Percentiles rank a stretch among this genome's conserved stretches.
phyloP scores from a whole-genome alignment of 2,888 invertebrate genomes.

The Pristionchus fissidentatus region DNA sequence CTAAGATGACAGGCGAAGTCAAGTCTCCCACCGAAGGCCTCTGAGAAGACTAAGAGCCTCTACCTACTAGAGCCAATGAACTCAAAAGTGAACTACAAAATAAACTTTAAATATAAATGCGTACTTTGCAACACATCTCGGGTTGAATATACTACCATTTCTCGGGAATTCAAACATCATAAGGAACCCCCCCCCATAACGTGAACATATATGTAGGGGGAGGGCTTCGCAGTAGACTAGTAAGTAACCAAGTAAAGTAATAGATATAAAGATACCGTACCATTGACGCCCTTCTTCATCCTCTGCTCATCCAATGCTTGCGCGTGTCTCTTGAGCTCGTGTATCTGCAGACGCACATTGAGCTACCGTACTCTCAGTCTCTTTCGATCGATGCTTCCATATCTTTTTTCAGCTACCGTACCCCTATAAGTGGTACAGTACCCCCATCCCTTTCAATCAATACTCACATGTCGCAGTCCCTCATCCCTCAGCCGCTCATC shows the following conservation, averaged over 20 bases:
- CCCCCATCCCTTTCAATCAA: background rate
- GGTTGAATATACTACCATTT: background rate
- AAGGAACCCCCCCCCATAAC: too few species aligned
- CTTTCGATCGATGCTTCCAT: background rate
- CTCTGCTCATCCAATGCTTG: slow-evolving; percentile 51
- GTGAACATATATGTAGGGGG: too few species aligned
- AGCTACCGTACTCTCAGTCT: background rate
- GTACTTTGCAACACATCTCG: too few species aligned
- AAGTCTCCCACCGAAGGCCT: too few species aligned
- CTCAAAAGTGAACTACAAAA: too few species aligned
- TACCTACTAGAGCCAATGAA: too few species aligned
- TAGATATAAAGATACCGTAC: background rate
- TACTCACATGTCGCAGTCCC: slow-evolving; percentile 52
- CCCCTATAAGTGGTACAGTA: background rate
- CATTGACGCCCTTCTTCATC: slow-evolving; percentile 49
- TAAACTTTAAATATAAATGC: too few species aligned
- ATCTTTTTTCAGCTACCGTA: background rate
- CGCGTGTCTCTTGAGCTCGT: slow-evolving; percentile 50
- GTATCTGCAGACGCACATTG: slow-evolving; percentile 38
- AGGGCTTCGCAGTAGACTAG: too few species aligned
- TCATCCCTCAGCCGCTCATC: slow-evolving; percentile 49
- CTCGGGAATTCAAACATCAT: too few species aligned
- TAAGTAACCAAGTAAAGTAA: too few species aligned
- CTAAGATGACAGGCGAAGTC: too few species aligned
- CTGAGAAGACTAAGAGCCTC: too few species aligned